Base-by-base conservation (phyloP, 2,888 invertebrate species). In the Pycnomerus fuliginosus region DNA sequence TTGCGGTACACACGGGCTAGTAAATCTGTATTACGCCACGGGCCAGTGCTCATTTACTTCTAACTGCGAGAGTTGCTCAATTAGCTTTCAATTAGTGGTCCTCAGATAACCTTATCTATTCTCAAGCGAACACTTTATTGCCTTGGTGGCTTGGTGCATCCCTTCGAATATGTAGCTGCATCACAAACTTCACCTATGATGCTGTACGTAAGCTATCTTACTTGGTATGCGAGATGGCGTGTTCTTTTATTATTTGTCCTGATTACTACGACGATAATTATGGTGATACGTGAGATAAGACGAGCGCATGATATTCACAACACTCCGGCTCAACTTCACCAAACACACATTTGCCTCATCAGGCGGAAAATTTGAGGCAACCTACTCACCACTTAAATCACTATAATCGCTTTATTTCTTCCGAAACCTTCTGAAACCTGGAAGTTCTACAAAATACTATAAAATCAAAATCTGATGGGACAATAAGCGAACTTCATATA, bases 71-170 rank as follows among this genome's bases (percentile, higher is more conserved):
- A 68, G 67, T 70, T 68, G 65, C 62, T 65, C 71, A 70, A 72
- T 72, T 72, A 71, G 67, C 69, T 72, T 72, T 72, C 71, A 72
- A 72, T 72, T 72, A 71, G 67, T 62, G 59, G 58, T 58, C 58
- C 58, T 56, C 53, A 68, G 70, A 70, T 70, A 70, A 67, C 69
- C 63, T 65, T 72, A 72, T 72, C 71, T 71, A 60, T 64, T 65
- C 65, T 62, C 58, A 58, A 56, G 60, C 43, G 62, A 60, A 45
- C 59, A 58, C 58, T 64, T 65, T 59, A 64, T 65, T 58, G 61
- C 55, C 29, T n/a, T 30, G 7, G 27, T 14, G 33, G 20, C 40
- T 20, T 20, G 7, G 20, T 23, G 16, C 53, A 50, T 43, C 53
- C 53, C 46, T 49, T 36, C 31, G 50, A 36, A 46, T 46, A 41